Conservation (phyloP, 1,140 invertebrate genomes). For the Colletes latitarsis region DNA sequence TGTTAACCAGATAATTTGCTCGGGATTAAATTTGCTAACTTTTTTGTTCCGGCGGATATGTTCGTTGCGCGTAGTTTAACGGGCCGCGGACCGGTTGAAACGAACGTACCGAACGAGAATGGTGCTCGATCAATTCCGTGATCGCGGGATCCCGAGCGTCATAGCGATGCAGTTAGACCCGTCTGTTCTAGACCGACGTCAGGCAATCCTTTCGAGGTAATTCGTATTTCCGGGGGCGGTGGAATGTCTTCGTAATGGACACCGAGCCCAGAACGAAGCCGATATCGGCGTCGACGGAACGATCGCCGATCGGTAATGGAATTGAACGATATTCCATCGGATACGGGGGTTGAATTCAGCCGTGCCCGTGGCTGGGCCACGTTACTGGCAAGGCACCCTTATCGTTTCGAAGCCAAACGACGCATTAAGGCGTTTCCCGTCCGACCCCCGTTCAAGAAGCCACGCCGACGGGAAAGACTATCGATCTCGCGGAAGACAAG, state of each 20-base stretch:
- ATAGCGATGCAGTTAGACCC: no score
- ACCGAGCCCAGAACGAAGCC: not conserved
- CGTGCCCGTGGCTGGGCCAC: not conserved
- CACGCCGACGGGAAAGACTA: constrained; percentile 31
- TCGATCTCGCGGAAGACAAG: constrained; percentile 48
- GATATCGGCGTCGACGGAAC: constrained; percentile 10
- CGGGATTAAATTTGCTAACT: no score
- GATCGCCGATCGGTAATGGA: constrained; percentile 33
- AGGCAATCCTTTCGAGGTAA: constrained; percentile 30
- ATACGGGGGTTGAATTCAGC: constrained; percentile 13
- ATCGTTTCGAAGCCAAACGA: constrained; percentile 37
- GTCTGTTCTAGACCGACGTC: not conserved
- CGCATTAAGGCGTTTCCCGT: constrained; percentile 62
- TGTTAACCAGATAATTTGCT: no score
- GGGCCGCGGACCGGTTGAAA: no score
- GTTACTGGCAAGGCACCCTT: constrained; percentile 23
- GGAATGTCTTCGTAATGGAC: constrained; percentile 19
- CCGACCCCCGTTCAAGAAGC: not conserved
- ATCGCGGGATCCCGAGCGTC: no score
- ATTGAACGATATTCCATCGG: constrained; percentile 43
- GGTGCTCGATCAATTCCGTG: no score
- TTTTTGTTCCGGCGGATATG: no score
- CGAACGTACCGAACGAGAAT: no score
- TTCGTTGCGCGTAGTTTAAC: no score
- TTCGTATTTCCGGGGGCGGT: constrained; percentile 28